Percentiles rank a stretch among this genome's conserved stretches.
Conservation (phyloP, 2,888 invertebrate genomes). For the Glyphotaelius pellucidus region DNA sequence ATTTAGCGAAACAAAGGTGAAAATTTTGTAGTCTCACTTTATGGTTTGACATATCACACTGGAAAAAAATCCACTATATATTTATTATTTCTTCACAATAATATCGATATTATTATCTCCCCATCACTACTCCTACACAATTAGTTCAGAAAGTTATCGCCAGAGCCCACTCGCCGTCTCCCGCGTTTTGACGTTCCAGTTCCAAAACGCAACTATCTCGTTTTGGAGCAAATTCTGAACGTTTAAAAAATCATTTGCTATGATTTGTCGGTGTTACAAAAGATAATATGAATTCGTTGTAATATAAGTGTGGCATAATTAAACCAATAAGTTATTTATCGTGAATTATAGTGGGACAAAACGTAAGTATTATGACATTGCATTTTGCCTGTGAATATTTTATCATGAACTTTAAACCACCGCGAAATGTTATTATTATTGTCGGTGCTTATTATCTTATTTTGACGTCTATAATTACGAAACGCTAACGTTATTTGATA, state of each 20-base stretch:
- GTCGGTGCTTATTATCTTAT: neutral
- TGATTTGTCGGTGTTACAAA: neutral
- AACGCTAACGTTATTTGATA: neutral
- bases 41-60: too few relatives aligned
- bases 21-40: too few relatives aligned
- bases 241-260: neutral
- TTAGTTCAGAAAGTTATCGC: constrained; percentile 17
- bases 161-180: constrained; percentile 16
- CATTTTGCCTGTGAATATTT: neutral
- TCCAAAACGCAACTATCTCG: constrained; percentile 24
- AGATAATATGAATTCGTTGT: neutral
- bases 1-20: too few relatives aligned
- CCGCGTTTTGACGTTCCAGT: neutral
- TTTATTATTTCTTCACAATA: neutral
- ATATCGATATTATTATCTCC: neutral
- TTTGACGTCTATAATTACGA: neutral
- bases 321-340: neutral
- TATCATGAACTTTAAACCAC: neutral
- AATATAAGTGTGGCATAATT: neutral
- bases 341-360: neutral
- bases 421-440: neutral
- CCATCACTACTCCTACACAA: neutral
- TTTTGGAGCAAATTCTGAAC: constrained; percentile 2
- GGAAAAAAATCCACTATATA: too few relatives aligned
- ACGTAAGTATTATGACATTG: neutral